These are phyloP conservation scores for Castor canadensis DNA, from an alignment of 2,113 vertebrate species.

Conservation along the genomic window DNA sequence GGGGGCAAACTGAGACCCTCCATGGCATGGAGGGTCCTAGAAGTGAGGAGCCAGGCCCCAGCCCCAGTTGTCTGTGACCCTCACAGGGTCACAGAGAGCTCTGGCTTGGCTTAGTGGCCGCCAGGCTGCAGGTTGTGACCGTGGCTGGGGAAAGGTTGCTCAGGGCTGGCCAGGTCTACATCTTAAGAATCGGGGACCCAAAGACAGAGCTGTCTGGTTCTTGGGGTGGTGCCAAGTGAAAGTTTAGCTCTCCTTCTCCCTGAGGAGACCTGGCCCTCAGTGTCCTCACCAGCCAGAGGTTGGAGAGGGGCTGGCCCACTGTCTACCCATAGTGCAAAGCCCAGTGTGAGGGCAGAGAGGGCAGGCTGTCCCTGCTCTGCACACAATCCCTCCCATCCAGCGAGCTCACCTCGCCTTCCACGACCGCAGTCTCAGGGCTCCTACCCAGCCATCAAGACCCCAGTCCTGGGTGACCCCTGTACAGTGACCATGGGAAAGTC, in stretches of 20 bases:
- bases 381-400: neutral
- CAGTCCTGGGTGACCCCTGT: neutral
- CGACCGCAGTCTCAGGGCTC: neutral
- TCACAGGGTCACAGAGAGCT: neutral
- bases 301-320: neutral
- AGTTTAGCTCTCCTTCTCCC: neutral
- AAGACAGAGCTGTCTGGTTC: neutral
- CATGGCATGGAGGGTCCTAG: too few species aligned
- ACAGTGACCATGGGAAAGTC: neutral
- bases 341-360: neutral
- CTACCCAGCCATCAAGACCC: too few species aligned
- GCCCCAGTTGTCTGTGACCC: neutral
- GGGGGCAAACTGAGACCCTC: neutral
- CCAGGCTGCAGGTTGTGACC: neutral
- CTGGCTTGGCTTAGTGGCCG: neutral
- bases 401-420: neutral
- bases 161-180: neutral
- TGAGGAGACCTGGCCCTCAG: neutral
- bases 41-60: neutral
- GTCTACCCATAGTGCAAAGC: neutral
- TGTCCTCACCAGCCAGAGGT: neutral
- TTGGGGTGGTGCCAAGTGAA: too few species aligned
- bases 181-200: neutral
- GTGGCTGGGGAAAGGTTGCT: neutral
- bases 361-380: too few species aligned